Percentiles rank a stretch among this genome's conserved stretches.
Conservation (phyloP, 2,113 vertebrate species). For the Nestor notabilis region DNA sequence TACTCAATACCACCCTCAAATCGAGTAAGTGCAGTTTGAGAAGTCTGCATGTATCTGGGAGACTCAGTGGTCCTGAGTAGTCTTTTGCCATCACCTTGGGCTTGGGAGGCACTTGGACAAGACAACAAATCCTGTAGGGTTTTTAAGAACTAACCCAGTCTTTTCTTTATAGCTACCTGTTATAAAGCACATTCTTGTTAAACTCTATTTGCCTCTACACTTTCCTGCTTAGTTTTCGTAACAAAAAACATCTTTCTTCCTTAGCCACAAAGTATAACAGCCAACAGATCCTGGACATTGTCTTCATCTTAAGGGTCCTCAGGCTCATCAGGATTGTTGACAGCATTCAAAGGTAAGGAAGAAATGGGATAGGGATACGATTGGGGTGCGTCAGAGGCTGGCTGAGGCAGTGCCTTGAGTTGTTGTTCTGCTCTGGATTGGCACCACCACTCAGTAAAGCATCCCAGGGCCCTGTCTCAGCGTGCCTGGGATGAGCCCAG, state of each 20-base stretch:
- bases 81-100: neutral
- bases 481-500: neutral
- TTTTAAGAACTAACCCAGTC: neutral
- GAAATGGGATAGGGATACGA: neutral
- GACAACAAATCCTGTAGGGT: neutral
- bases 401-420: neutral
- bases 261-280: slow-evolving; percentile 83
- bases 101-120: neutral
- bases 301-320: slow-evolving; percentile 89
- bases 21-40: slow-evolving; percentile 77
- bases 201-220: neutral
- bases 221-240: neutral
- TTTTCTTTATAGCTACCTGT: neutral
- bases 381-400: neutral
- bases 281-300: slow-evolving; percentile 90
- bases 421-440: neutral
- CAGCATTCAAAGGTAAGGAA: slow-evolving; percentile 84
- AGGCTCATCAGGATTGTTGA: slow-evolving; percentile 87
- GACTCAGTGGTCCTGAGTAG: neutral
- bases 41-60: slow-evolving; percentile 47
- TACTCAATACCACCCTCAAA: slow-evolving; percentile 80
- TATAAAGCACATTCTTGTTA: neutral
- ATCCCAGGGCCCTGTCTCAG: neutral
- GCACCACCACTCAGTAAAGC: neutral
- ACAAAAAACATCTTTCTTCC: neutral